Evolutionary conservation across 2,113 vertebrate species (phyloP).

Genomic region (Cyrtonyx montezumae): DNA sequence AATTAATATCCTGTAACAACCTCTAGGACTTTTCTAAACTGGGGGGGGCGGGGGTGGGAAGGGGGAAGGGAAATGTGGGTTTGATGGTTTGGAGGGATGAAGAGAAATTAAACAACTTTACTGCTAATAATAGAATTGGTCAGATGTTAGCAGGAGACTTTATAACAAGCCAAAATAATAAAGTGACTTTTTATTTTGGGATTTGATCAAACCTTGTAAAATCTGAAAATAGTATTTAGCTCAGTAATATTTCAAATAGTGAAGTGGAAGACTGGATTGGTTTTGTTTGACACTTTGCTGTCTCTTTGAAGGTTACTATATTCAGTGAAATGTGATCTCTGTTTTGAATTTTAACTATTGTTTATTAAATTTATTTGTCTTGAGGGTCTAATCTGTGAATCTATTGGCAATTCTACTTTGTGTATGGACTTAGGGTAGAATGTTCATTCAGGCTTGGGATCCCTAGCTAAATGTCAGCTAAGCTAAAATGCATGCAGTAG

Average conservation of each 20-base stretch:
- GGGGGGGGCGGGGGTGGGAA: rapidly evolving
- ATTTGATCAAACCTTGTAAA: neutral
- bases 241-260: neutral
- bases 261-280: neutral
- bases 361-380: neutral
- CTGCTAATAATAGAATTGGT: neutral
- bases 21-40: rapidly evolving
- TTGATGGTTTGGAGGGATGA: neutral
- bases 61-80: neutral
- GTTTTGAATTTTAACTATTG: neutral
- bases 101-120: neutral
- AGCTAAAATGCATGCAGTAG: neutral
- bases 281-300: neutral
- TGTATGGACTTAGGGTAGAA: neutral
- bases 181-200: neutral
- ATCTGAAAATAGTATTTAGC: neutral
- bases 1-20: neutral
- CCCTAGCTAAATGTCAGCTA: neutral
- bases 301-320: rapidly evolving
- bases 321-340: neutral
- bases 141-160: neutral
- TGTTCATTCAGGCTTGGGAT: neutral
- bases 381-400: neutral
- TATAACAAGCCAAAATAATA: neutral
- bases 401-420: neutral